Conservation (phyloP, 2,113 vertebrate genomes). For the Trogon surrucura region DNA sequence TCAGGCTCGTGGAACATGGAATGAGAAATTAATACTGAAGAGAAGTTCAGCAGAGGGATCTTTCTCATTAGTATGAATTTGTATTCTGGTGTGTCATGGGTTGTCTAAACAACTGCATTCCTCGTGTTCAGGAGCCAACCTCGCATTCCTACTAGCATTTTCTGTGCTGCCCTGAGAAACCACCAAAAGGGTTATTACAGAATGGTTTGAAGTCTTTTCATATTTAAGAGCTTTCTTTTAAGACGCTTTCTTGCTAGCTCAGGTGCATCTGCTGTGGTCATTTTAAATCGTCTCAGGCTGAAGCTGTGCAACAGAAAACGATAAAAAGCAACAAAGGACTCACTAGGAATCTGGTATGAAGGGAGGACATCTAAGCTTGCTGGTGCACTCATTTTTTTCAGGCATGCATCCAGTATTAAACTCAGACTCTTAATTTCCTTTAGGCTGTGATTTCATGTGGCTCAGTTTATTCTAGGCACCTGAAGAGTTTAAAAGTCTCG, state of each 20-base stretch:
- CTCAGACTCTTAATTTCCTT: slow-evolving; percentile 57
- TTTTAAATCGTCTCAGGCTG: not conserved
- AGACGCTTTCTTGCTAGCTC: not conserved
- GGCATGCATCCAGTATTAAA: slow-evolving; percentile 8
- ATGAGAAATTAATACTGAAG: not conserved
- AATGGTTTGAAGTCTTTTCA: not conserved
- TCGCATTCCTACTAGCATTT: not conserved
- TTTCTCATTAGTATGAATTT: not conserved
- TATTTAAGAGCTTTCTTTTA: not conserved
- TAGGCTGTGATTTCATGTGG: slow-evolving; percentile 13
- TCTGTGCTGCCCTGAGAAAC: not conserved
- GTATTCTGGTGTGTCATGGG: not conserved
- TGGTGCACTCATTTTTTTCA: slow-evolving; percentile 30
- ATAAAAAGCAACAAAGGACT: not conserved
- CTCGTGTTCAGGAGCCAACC: not conserved
- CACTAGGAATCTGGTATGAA: not conserved
- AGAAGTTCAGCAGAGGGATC: not conserved
- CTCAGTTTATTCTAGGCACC: slow-evolving; percentile 15
- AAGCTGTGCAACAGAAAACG: not conserved
- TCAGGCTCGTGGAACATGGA: not conserved
- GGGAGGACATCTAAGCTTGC: not conserved
- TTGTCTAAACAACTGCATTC: not conserved
- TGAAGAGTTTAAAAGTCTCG: not conserved
- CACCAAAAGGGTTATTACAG: not conserved
- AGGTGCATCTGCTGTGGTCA: not conserved